A percentile compares a stretch with the other conserved stretches of the same genome.
These are phyloP conservation scores for Salvelinus namaycush DNA, from an alignment of 2,113 vertebrate species.

Conservation along the genomic window DNA sequence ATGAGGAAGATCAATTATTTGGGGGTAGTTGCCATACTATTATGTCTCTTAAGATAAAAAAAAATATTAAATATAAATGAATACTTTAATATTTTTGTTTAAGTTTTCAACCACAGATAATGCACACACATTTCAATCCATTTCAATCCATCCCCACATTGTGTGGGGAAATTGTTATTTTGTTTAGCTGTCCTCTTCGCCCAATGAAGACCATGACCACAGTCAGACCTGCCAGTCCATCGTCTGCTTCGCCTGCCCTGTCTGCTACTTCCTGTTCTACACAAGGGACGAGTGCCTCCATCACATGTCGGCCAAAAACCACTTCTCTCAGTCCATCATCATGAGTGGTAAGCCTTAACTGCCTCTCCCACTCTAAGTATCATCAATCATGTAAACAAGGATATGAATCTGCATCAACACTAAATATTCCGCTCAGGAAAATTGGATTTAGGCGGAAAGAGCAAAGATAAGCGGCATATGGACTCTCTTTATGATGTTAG, in stretches of 20 bases:
- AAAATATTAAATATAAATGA: too few species aligned
- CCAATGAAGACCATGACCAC: slow-evolving; percentile 74
- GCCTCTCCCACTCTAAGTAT: not conserved
- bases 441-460: too few species aligned
- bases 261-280: slow-evolving; percentile 89
- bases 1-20: too few species aligned
- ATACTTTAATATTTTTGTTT: too few species aligned
- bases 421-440: too few species aligned
- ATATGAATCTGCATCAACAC: too few species aligned
- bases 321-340: slow-evolving; percentile 75
- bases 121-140: not conserved
- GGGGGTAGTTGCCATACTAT: too few species aligned
- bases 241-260: slow-evolving; percentile 91
- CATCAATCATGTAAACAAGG: not conserved
- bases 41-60: too few species aligned
- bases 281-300: slow-evolving; percentile 85
- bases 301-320: slow-evolving; percentile 88
- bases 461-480: too few species aligned
- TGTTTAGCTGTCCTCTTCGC: slow-evolving; percentile 53
- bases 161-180: too few species aligned
- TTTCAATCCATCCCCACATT: too few species aligned
- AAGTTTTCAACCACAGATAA: not conserved
- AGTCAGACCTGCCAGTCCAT: slow-evolving; percentile 81
- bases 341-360: slow-evolving; percentile 70
- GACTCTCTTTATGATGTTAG: not conserved